Evolutionary conservation across 2,113 vertebrate species (phyloP).

Genomic region (Origma solitaria): DNA sequence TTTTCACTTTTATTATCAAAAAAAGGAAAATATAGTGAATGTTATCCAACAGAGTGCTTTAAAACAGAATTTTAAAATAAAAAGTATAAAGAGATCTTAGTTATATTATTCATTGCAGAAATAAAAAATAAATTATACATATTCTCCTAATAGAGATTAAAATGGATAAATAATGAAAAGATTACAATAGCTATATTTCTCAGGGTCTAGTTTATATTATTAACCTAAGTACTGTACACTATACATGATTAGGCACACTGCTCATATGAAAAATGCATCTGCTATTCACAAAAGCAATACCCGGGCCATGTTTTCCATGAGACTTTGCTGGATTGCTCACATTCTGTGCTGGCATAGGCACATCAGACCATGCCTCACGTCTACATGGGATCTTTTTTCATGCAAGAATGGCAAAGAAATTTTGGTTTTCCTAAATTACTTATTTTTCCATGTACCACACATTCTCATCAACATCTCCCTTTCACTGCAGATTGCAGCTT

Average conservation of each 20-base stretch:
- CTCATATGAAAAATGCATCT: conserved; percentile 45
- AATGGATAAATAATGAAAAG: conserved; percentile 56
- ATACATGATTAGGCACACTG: background rate
- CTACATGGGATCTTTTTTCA: background rate
- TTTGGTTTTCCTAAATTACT: background rate
- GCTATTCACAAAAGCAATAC: conserved; percentile 36
- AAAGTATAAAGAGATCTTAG: background rate
- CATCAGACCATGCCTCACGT: background rate
- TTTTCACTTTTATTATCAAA: conserved; percentile 22
- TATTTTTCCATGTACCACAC: background rate
- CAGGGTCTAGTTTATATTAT: conserved; percentile 42
- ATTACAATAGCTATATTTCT: conserved; percentile 33
- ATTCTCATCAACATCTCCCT: background rate
- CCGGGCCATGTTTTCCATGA: background rate
- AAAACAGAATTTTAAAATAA: conserved; percentile 39
- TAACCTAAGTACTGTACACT: conserved; percentile 39
- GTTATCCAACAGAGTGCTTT: conserved; percentile 9
- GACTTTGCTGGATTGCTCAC: background rate
- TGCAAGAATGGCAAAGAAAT: background rate
- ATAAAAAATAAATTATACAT: conserved; percentile 56
- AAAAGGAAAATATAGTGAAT: background rate
- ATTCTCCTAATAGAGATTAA: conserved; percentile 55
- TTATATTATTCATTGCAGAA: conserved; percentile 61
- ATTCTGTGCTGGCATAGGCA: background rate
- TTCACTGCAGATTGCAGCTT: background rate